Percentiles rank a stretch among this genome's conserved stretches.
These are phyloP conservation scores for Hirtodrosophila alboralis DNA, from an alignment of 2,888 invertebrate species.

Conservation along the genomic window DNA sequence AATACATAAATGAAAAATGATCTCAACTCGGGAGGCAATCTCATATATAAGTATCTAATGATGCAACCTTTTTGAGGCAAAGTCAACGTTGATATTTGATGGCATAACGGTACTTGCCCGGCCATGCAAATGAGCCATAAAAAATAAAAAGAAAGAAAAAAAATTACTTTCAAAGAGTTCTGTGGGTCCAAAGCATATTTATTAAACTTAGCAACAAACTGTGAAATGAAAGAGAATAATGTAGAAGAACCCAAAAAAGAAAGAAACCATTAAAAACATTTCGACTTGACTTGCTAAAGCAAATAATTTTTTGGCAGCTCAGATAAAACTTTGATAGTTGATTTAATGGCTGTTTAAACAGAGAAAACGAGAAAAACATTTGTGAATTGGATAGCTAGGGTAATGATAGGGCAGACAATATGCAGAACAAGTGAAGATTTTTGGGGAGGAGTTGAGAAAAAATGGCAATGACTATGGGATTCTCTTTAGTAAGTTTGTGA, in stretches of 20 bases:
- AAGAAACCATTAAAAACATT: conserved; percentile 17
- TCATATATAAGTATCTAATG: conserved; percentile 35
- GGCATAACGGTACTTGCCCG: conserved; percentile 60
- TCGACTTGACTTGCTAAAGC: conserved; percentile 15
- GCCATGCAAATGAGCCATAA: conserved; percentile 74
- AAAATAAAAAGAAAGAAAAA: conserved; percentile 30
- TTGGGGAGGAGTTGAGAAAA: background rate
- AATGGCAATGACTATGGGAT: background rate
- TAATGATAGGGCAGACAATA: conserved; percentile 38
- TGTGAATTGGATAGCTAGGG: conserved; percentile 17
- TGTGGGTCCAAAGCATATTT: conserved; percentile 44
- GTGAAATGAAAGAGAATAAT: conserved; percentile 51
- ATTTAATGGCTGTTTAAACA: conserved; percentile 36
- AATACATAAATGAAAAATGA: conserved; percentile 46
- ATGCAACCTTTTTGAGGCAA: conserved; percentile 35
- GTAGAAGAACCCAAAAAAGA: conserved; percentile 4
- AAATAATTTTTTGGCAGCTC: conserved; percentile 45
- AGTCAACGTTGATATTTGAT: conserved; percentile 26
- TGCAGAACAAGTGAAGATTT: conserved; percentile 14
- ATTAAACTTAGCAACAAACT: conserved; percentile 66
- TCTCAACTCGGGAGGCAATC: conserved; percentile 28
- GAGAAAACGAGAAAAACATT: conserved; percentile 27
- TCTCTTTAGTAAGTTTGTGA: background rate
- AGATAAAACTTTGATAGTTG: conserved; percentile 27
- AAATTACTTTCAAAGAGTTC: conserved; percentile 32